Conservation (phyloP, 2,113 vertebrate species). For the Mastomys coucha region DNA sequence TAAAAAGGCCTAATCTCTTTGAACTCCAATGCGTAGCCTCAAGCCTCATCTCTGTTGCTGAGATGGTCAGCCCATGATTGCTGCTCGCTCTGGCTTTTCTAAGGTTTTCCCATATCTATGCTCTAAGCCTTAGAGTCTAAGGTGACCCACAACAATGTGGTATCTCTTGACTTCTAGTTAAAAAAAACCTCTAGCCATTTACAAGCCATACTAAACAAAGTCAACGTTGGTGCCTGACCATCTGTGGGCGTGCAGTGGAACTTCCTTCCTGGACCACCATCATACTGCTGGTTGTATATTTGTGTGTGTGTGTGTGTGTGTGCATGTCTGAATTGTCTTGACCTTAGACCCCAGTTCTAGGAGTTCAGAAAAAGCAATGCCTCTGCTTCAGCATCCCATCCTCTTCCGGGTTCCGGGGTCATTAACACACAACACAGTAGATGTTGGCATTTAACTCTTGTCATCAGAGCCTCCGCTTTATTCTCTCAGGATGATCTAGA, state of each 20-base stretch:
- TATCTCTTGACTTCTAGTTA: neutral
- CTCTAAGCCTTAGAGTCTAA: neutral
- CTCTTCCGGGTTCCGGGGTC: neutral
- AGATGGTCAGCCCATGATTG: neutral
- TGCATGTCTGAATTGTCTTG: neutral
- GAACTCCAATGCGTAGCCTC: too few relatives aligned
- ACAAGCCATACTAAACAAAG: neutral
- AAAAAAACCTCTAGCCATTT: slow-evolving; percentile 2
- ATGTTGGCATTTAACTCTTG: neutral
- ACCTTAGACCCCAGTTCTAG: neutral
- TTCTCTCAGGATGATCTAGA: slow-evolving; percentile 69
- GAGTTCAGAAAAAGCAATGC: neutral
- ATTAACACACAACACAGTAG: slow-evolving; percentile 5
- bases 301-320: neutral
- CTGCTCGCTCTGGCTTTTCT: neutral
- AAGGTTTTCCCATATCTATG: neutral
- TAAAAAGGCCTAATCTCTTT: neutral
- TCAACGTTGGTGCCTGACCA: neutral
- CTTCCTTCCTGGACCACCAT: neutral
- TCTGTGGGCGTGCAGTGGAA: neutral
- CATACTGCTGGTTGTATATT: neutral
- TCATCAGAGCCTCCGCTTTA: slow-evolving; percentile 45
- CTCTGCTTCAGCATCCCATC: neutral
- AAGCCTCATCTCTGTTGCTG: neutral
- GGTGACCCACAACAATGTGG: neutral